Base-by-base conservation (phyloP, 23 tunicate species). In the Trididemnum miniatum region DNA sequence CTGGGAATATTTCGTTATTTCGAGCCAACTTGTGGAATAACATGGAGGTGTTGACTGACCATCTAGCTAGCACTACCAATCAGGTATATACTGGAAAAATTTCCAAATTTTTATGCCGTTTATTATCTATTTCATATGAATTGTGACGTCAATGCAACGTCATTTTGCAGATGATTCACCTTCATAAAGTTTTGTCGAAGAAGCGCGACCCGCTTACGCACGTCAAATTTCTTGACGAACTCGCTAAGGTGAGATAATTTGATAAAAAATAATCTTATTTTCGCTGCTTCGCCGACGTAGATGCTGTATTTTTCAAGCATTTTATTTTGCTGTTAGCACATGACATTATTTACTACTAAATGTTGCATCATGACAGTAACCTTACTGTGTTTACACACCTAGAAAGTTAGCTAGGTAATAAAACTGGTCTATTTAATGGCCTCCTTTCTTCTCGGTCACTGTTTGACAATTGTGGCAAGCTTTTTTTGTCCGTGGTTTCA, bases 181-280 rank as follows among this genome's bases (percentile, higher is more conserved):
- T 95, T 20, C 99, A 96, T 4, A 87, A 89, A 76, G 99, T 96
- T 23, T 40, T 96, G 25, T 22, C 80, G 65, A 96, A 96, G 63
- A 96, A 96, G 67, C 88, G 99, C 0, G 99, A 96, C 66, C 99
- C 99, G 29, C 71, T 91, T 20, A 84, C 99, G 1, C 99, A 96
- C 76, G 72, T 38, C 30, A 28, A 60, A 36, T 96, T 96, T 71
- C 35, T 79, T 26, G 94, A 96, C 35, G 94, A 87, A 65, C 65
- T 96, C 0, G 51, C 78, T 5, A 96, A 96, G 84, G 90, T 80
- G 54, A 35, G 65, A 20, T 32, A 7, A 9, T 31, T n/a, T 26
- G 31, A 24, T 9, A 76, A 76, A 40, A 4, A 62, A 4, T 62
- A 62, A 62, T 62, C 67, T 62, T 26, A 65, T 15, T 65, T 65